Base-by-base conservation (phyloP, 2,113 vertebrate species). In the Callocephalon fimbriatum region DNA sequence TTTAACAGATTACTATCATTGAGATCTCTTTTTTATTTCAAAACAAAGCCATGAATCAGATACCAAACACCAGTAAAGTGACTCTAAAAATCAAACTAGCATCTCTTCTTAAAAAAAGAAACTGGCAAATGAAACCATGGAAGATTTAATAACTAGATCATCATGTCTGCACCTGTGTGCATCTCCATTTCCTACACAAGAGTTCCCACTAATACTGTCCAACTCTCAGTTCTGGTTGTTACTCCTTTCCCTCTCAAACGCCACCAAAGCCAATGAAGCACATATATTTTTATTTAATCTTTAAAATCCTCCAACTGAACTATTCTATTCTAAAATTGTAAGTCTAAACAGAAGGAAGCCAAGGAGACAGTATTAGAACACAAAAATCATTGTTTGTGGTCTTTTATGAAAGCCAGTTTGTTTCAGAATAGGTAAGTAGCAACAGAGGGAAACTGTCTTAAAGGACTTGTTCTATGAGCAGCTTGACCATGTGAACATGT, bases 1-100 rank as follows among this genome's bases (percentile, higher is more conserved):
- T 88, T 66, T 59, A 79, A 80, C 32, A 83, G 79, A 88, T 87
- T 86, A 70, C 76, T 67, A 81, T 72, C 23, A 79, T 1, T 48
- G 56, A 83, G 48, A 74, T 48, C 22, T 82, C 66, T 54, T 53
- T 87, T 47, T 81, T 18, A 82, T 62, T 80, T 83, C 35, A 37
- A 90, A 93, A 93, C 32, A 85, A 89, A 87, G 53, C 31, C 58
- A 78, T 15, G n/a, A 75, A 90, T 81, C 59, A 88, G 75, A 83
- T 65, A 91, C 45, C 44, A 77, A 89, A 65, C 15, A 63, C 32
- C 48, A 78, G 73, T 42, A 77, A 85, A 79, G 21, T 81, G 22
- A 91, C 63, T 89, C 44, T 59, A 79, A 89, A 71, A 82, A 77
- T 50, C 73, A 95, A 56, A 47, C 51, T 45, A 89, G 78, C 50